These are phyloP conservation scores for Dascillus cervinus DNA, from an alignment of 2,888 invertebrate species.

Conservation along the genomic window DNA sequence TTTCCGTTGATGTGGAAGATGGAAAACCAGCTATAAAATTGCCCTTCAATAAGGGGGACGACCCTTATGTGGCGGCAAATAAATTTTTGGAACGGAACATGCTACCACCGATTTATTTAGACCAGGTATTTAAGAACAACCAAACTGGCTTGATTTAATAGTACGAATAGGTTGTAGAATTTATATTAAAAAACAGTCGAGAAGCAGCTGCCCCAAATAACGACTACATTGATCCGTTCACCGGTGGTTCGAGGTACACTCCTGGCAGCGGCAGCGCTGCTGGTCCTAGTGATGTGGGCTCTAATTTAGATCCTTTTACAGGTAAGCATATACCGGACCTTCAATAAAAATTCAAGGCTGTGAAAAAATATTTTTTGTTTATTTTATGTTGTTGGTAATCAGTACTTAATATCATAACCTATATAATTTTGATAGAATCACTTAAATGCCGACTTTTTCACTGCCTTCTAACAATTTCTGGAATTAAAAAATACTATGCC, in stretches of 20 bases:
- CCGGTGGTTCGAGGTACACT: conserved; percentile 57
- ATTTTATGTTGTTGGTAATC: too few species aligned
- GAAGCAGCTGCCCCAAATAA: conserved; percentile 37
- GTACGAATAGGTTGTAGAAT: conserved; percentile 82
- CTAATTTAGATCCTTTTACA: conserved; percentile 53
- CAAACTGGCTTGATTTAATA: conserved; percentile 8
- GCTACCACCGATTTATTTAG: conserved; percentile 78
- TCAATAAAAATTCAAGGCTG: too few species aligned
- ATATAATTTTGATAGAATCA: too few species aligned
- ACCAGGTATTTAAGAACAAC: conserved; percentile 47
- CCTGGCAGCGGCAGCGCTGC: conserved; percentile 42
- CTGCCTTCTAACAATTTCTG: too few species aligned
- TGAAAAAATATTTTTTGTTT: too few species aligned
- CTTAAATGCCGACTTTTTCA: too few species aligned
- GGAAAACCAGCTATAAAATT: conserved; percentile 81
- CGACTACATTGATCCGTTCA: conserved; percentile 59
- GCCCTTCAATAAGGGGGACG: conserved; percentile 83
- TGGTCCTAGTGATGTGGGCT: conserved; percentile 25
- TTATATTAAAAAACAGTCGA: conserved; percentile 76
- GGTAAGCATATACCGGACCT: conserved; percentile 42
- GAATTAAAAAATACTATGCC: too few species aligned
- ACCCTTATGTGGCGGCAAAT: conserved; percentile 90
- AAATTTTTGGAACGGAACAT: conserved; percentile 78
- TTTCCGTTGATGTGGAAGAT: conserved; percentile 92
- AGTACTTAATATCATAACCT: too few species aligned